Evolutionary conservation across 1,140 invertebrate species (phyloP).

Genomic region (Anagrus nilaparvatae): DNA sequence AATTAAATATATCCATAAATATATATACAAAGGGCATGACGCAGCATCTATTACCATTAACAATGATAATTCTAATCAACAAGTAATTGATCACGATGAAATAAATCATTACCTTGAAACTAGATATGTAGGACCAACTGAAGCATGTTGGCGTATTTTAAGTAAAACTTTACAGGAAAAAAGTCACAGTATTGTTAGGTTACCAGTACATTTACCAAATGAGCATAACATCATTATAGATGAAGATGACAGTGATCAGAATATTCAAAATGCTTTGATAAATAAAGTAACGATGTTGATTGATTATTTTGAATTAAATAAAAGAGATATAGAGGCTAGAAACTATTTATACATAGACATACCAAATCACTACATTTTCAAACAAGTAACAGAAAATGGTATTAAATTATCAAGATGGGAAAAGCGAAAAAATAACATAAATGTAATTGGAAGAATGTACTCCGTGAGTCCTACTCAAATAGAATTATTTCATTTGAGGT

Average conservation of each 20-base stretch:
- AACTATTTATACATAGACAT: conserved; percentile 9
- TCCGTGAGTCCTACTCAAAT: conserved; percentile 7
- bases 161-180: not conserved
- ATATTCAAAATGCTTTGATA: not conserved
- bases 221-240: conserved; percentile 5
- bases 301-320: conserved; percentile 12
- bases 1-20: conserved; percentile 7
- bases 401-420: conserved; percentile 1
- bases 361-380: conserved; percentile 3
- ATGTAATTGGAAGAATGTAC: not conserved
- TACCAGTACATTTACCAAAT: conserved; percentile 11
- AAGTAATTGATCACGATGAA: conserved; percentile 1
- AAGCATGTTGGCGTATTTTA: conserved; percentile 1
- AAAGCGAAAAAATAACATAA: not conserved
- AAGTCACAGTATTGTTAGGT: not conserved
- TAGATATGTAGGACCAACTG: conserved; percentile 2
- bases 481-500: conserved; percentile 4
- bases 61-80: not conserved
- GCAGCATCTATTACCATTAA: not conserved
- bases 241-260: not conserved
- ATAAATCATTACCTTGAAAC: not conserved
- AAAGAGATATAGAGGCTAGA: not conserved
- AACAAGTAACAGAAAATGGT: not conserved
- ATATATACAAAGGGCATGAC: conserved; percentile 11
- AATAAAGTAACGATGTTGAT: conserved; percentile 3